These are phyloP conservation scores for Cosmia trapezina DNA, from an alignment of 2,888 invertebrate genomes.

Conservation along the genomic window DNA sequence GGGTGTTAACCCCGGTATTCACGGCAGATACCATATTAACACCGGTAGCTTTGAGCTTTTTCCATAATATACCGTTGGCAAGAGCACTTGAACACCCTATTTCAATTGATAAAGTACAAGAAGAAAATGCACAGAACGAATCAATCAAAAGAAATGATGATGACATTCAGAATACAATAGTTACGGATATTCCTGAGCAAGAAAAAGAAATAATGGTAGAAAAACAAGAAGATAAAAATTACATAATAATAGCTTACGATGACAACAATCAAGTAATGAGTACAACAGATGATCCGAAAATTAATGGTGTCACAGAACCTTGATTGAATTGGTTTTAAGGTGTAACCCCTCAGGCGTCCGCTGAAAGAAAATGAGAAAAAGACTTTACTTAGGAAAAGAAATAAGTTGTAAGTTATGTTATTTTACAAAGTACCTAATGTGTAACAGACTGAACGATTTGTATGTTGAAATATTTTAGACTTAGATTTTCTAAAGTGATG, in stretches of 20 bases:
- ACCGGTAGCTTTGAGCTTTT: slow-evolving; percentile 81
- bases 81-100: slow-evolving; percentile 82
- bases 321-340: slow-evolving; percentile 4
- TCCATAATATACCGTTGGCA: slow-evolving; percentile 81
- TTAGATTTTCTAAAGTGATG: background rate
- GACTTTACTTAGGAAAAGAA: background rate
- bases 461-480: background rate
- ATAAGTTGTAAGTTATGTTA: background rate
- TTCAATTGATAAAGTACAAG: slow-evolving; percentile 74
- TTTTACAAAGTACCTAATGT: background rate
- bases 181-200: slow-evolving; percentile 14
- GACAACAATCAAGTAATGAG: slow-evolving; percentile 32
- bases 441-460: slow-evolving; percentile 9
- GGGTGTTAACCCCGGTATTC: slow-evolving; percentile 67
- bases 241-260: slow-evolving; percentile 44
- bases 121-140: slow-evolving; percentile 59
- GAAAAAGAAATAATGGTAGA: slow-evolving; percentile 19
- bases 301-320: slow-evolving; percentile 21
- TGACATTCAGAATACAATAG: slow-evolving; percentile 19
- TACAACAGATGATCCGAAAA: slow-evolving; percentile 40
- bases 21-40: slow-evolving; percentile 74
- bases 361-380: background rate
- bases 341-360: background rate
- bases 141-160: slow-evolving; percentile 24
- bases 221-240: slow-evolving; percentile 30